Base-by-base conservation (phyloP, 2,888 invertebrate genomes). In the Drosophila pseudotakahashii region DNA sequence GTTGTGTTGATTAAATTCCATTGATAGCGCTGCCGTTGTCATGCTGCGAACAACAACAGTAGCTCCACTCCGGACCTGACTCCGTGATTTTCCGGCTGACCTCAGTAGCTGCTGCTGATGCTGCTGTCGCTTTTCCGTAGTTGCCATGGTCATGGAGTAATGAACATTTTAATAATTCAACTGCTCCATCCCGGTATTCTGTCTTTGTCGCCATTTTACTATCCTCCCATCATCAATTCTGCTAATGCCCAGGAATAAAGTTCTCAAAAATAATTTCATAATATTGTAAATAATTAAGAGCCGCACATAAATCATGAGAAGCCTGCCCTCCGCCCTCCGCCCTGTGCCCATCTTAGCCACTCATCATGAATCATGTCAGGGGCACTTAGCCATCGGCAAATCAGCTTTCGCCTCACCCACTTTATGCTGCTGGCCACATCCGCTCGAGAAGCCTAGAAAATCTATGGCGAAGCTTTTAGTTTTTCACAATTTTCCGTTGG, bases 1-100 rank as follows among this genome's bases (percentile, higher is more conserved):
- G 82, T 82, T 82, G 85, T 73, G 82, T 82, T 82, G 85, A 85
- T 82, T 82, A 82, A 82, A 82, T 82, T 82, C 82, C 82, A 74
- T 69, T 82, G 82, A 85, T 82, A 79, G 64, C 78, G 71, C 69
- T 69, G 54, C 39, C 70, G 77, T 73, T 79, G 78, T 78, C 82
- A 78, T 81, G 80, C 70, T 54, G 45, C 50, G 64, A 58, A 42
- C 11, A 16, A 10, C 3, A 19, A 30, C 16, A 34, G 34, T 39
- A 36, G 52, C 37, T 63, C 34, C 37, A 41, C 41, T 48, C 59
- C 32, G 41, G 47, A 13, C 37, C 66, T 54, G 64, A 54, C 64
- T 57, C 75, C 57, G 76, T 84, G 81, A 81, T 81, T 81, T 84
- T 82, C 78, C 80, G 70, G 70, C 67, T 82, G 80, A 83, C 82